Evolutionary conservation across 2,797 vertebrate genomes (phyloP).

Genomic region (Ctenopoma multispine): DNA sequence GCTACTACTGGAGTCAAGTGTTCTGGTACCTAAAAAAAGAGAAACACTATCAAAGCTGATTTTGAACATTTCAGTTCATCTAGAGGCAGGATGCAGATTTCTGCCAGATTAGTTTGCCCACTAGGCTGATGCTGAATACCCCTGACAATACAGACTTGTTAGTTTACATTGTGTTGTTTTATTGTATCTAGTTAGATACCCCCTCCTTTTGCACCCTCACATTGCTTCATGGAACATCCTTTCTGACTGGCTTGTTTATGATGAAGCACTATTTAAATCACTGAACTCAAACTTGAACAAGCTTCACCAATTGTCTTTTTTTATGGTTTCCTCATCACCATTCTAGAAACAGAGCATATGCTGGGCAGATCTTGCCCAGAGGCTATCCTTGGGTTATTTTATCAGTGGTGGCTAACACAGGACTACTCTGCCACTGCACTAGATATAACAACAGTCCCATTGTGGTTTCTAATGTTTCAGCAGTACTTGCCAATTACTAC

Average conservation of each 20-base stretch:
- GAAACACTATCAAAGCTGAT: constrained; percentile 51
- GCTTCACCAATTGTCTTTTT: constrained; percentile 14
- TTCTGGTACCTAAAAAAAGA: constrained; percentile 16
- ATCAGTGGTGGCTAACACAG: constrained; percentile 31
- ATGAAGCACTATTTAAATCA: constrained; percentile 24
- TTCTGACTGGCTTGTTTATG: constrained; percentile 10
- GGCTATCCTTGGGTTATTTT: constrained; percentile 53
- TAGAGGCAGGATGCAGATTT: constrained; percentile 30
- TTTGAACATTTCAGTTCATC: constrained; percentile 52
- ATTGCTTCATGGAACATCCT: background rate
- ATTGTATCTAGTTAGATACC: constrained; percentile 3
- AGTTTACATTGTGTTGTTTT: constrained; percentile 14
- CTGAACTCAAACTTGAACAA: constrained; percentile 35
- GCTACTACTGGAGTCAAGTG: constrained; percentile 43
- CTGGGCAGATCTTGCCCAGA: constrained; percentile 30
- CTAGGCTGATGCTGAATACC: constrained; percentile 11
- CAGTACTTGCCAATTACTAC: background rate
- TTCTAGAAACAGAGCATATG: constrained; percentile 35
- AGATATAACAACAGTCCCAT: constrained; percentile 2
- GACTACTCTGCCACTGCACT: constrained; percentile 18
- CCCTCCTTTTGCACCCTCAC: too few species aligned
- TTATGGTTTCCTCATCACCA: constrained; percentile 34
- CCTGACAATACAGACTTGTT: constrained; percentile 23
- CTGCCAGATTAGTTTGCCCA: constrained; percentile 37
- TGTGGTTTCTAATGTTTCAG: constrained; percentile 38